A percentile compares a stretch with the other conserved stretches of the same genome.
Evolutionary conservation across 1,140 invertebrate genomes (phyloP).

Genomic region (Drosophila pruinosa): DNA sequence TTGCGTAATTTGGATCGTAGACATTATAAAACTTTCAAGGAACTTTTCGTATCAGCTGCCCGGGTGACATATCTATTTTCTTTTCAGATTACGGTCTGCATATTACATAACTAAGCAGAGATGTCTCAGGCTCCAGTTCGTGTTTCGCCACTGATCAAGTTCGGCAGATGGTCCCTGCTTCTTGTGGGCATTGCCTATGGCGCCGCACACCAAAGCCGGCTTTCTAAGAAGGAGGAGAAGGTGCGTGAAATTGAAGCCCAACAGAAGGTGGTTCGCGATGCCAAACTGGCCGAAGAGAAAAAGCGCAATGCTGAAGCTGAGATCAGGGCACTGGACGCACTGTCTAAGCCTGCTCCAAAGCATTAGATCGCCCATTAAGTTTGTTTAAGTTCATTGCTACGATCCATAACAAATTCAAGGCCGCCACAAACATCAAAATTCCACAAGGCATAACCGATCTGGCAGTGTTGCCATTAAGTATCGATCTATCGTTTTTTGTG

Average conservation of each 20-base stretch:
- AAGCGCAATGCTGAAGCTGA: slow-evolving; percentile 83
- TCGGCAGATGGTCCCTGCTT: slow-evolving; percentile 89
- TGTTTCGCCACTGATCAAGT: slow-evolving; percentile 89
- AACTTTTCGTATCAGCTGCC: fast-evolving
- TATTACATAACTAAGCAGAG: slow-evolving; percentile 76
- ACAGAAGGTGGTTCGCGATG: slow-evolving; percentile 87
- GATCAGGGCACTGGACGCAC: slow-evolving; percentile 62
- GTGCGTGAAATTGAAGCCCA: slow-evolving; percentile 87
- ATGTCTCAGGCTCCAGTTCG: slow-evolving; percentile 86
- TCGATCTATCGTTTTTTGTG: slow-evolving; percentile 39
- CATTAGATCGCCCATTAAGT: slow-evolving; percentile 32
- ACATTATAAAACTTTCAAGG: neutral
- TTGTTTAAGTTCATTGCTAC: slow-evolving; percentile 39
- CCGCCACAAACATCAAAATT: slow-evolving; percentile 47
- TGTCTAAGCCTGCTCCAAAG: slow-evolving; percentile 59
- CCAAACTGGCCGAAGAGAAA: slow-evolving; percentile 88
- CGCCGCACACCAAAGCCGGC: slow-evolving; percentile 87
- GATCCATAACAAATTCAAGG: slow-evolving; percentile 1
- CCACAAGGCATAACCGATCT: slow-evolving; percentile 28
- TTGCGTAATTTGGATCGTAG: neutral
- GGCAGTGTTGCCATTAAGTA: slow-evolving; percentile 32
- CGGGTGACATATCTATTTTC: slow-evolving; percentile 3
- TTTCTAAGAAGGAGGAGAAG: slow-evolving; percentile 87
- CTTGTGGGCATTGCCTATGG: slow-evolving; percentile 87
- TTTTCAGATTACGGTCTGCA: slow-evolving; percentile 53